phyloP scores from a whole-genome alignment of 1,140 invertebrate genomes.

The Drosophila subpulchrella region DNA sequence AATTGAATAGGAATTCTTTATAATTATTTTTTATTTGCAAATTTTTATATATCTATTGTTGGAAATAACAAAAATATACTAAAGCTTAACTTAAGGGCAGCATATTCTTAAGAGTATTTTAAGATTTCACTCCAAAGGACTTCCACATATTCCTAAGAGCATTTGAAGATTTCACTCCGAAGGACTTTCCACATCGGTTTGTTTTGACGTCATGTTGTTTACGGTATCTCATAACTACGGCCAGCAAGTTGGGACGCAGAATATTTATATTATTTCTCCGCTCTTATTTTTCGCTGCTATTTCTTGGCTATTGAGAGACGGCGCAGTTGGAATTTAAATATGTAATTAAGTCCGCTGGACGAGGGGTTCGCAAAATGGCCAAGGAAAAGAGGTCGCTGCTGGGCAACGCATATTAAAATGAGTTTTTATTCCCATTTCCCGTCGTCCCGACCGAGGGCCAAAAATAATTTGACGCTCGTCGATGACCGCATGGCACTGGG shows the following conservation, averaged over 20 bases:
- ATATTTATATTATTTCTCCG: conserved; percentile 8
- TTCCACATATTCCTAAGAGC: background rate
- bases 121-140: background rate
- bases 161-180: background rate
- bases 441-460: conserved; percentile 2
- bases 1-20: background rate
- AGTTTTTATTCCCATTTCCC: conserved; percentile 49
- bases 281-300: conserved; percentile 11
- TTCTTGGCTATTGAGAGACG: conserved; percentile 18
- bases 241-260: conserved; percentile 17
- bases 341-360: conserved; percentile 61
- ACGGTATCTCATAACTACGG: conserved; percentile 49
- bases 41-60: background rate
- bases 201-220: conserved; percentile 45
- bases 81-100: background rate
- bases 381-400: conserved; percentile 29
- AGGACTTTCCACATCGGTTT: background rate
- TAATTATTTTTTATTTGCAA: background rate
- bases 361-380: conserved; percentile 21
- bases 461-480: conserved; percentile 43
- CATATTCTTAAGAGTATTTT: background rate
- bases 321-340: conserved; percentile 75
- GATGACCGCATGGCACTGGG: conserved; percentile 30
- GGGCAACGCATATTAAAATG: conserved; percentile 74
- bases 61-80: background rate